These are phyloP conservation scores for Zygaena filipendulae DNA, from an alignment of 2,888 invertebrate species.

Conservation along the genomic window DNA sequence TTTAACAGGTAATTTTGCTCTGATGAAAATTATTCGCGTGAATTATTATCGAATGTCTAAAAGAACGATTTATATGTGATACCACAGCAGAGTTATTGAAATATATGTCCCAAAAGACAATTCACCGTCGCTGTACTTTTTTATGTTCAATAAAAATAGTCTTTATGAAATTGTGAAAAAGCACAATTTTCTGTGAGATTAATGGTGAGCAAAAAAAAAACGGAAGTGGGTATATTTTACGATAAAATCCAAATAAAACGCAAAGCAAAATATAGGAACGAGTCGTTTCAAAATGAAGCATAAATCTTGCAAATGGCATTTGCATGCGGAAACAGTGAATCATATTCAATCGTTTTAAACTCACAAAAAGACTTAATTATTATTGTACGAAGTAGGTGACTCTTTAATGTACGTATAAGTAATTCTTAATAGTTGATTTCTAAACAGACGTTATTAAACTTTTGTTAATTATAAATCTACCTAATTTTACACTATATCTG, in stretches of 20 bases:
- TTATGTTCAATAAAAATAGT: too few species aligned
- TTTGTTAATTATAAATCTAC: too few species aligned
- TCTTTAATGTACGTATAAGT: too few species aligned
- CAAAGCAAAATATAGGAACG: conserved; percentile 48
- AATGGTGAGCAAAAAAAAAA: conserved; percentile 32
- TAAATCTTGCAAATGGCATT: conserved; percentile 51
- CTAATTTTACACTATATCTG: too few species aligned
- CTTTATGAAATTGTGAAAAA: conserved; percentile 25
- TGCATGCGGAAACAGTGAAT: conserved; percentile 40
- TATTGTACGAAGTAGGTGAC: too few species aligned
- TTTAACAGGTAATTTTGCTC: too few species aligned
- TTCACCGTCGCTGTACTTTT: too few species aligned
- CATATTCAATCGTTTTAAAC: too few species aligned
- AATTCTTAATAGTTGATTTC: too few species aligned
- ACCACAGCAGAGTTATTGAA: conserved; percentile 54
- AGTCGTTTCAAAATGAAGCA: conserved; percentile 46
- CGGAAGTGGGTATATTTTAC: conserved; percentile 42
- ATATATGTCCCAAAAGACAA: conserved; percentile 60
- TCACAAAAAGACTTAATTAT: too few species aligned
- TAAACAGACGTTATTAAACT: too few species aligned
- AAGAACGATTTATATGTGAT: conserved; percentile 55
- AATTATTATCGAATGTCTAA: conserved; percentile 55
- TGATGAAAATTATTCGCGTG: too few species aligned
- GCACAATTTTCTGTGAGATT: conserved; percentile 23
- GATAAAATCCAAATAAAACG: conserved; percentile 48